Percentiles rank a stretch among this genome's conserved stretches.
These are phyloP conservation scores for Cremastinae sp. DNA, from an alignment of 2,888 invertebrate genomes.

Conservation along the genomic window DNA sequence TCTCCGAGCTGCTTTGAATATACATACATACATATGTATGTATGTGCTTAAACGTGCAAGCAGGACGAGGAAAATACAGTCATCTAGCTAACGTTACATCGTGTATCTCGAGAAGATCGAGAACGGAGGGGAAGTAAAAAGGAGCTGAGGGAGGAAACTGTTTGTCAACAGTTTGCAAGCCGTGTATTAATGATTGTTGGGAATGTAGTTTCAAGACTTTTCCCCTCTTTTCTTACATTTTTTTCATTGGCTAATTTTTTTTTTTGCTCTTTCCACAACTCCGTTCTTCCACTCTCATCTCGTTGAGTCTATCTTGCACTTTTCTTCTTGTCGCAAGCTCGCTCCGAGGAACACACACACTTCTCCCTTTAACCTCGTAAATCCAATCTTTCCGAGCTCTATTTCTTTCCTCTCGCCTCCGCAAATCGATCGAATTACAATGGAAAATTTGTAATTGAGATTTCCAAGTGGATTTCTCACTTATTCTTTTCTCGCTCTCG, in stretches of 20 bases:
- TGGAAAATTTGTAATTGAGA: too few relatives aligned
- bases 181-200: conserved; percentile 38
- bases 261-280: not conserved
- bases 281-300: not conserved
- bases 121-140: too few relatives aligned
- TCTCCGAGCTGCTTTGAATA: not conserved
- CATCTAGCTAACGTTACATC: conserved; percentile 4
- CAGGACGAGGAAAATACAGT: conserved; percentile 7
- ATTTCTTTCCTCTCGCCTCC: too few relatives aligned
- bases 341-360: not conserved
- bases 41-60: not conserved
- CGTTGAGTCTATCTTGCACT: not conserved
- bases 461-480: conserved; percentile 1
- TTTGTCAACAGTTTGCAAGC: conserved; percentile 38
- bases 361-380: conserved; percentile 20
- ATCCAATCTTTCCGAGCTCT: too few relatives aligned
- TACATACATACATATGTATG: conserved; percentile 26
- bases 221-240: conserved; percentile 28
- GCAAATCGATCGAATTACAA: not conserved
- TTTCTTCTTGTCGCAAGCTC: conserved; percentile 1
- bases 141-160: conserved; percentile 9
- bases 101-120: too few relatives aligned
- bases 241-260: conserved; percentile 1
- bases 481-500: too few relatives aligned
- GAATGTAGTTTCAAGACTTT: conserved; percentile 28